Conservation (phyloP, 2,797 vertebrate genomes). For the Dryobates pubescens region DNA sequence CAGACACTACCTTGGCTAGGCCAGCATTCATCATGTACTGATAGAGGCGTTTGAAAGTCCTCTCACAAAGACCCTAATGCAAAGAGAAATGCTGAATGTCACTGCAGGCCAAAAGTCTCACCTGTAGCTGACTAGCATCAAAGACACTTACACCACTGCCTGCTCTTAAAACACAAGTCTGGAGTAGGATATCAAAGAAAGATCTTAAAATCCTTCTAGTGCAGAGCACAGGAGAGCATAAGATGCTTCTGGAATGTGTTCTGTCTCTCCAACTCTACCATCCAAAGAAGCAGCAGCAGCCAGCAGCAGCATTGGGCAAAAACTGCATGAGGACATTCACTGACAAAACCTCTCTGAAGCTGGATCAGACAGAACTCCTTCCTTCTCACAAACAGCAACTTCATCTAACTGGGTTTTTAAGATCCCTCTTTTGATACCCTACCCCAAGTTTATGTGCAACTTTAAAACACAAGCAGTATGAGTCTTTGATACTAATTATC, state of each 20-base stretch:
- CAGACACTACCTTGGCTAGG: slow-evolving; percentile 80
- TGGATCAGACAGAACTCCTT: neutral
- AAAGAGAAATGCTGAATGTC: neutral
- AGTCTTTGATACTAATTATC: neutral
- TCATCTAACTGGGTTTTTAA: neutral
- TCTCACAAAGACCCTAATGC: slow-evolving; percentile 83
- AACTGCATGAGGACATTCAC: accelerated
- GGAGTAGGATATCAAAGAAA: neutral
- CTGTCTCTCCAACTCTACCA: neutral
- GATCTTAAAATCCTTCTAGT: neutral
- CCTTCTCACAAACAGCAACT: neutral
- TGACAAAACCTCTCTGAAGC: neutral
- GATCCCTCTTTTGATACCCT: neutral
- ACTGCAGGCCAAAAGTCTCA: neutral
- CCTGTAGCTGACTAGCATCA: neutral
- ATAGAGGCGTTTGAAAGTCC: slow-evolving; percentile 85
- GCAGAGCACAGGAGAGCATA: neutral
- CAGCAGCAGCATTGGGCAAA: neutral
- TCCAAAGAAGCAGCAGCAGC: neutral
- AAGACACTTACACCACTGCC: neutral
- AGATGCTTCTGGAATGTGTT: neutral
- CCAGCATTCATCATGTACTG: slow-evolving; percentile 89
- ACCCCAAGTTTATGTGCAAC: neutral
- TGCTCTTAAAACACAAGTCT: neutral
- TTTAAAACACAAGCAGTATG: neutral